Conservation (phyloP, 2,113 vertebrate species). For the Solenodon paradoxus region DNA sequence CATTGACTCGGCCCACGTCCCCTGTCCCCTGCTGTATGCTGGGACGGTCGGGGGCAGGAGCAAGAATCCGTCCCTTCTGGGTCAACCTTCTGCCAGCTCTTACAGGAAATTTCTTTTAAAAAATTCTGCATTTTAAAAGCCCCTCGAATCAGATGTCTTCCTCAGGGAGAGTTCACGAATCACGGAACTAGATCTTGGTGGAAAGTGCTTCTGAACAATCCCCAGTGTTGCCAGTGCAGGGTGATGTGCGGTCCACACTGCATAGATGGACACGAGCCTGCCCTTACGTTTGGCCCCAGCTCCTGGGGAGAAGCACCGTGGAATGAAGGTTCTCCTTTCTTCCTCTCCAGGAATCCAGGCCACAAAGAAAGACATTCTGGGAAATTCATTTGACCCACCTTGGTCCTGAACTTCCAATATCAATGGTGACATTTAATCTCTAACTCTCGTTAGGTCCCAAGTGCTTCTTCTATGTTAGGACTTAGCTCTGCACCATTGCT, state of each 20-base stretch:
- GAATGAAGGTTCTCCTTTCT: neutral
- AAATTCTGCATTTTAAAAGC: neutral
- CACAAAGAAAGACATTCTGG: neutral
- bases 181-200: neutral
- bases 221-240: rapidly evolving
- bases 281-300: rapidly evolving
- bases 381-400: neutral
- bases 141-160: neutral
- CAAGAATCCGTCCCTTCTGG: rapidly evolving
- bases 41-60: neutral
- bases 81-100: neutral
- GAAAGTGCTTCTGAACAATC: neutral
- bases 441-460: neutral
- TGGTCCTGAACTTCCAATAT: neutral
- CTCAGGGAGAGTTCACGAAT: neutral
- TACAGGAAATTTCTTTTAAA: neutral
- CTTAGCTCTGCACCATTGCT: neutral
- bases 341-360: neutral
- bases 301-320: neutral
- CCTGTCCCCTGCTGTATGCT: rapidly evolving
- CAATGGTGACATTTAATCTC: neutral
- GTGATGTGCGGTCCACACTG: neutral
- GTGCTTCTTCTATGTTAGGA: neutral
- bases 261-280: rapidly evolving
- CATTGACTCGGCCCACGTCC: rapidly evolving